Conservation (phyloP, 2,888 invertebrate species). For the Crocallis elinguaria region DNA sequence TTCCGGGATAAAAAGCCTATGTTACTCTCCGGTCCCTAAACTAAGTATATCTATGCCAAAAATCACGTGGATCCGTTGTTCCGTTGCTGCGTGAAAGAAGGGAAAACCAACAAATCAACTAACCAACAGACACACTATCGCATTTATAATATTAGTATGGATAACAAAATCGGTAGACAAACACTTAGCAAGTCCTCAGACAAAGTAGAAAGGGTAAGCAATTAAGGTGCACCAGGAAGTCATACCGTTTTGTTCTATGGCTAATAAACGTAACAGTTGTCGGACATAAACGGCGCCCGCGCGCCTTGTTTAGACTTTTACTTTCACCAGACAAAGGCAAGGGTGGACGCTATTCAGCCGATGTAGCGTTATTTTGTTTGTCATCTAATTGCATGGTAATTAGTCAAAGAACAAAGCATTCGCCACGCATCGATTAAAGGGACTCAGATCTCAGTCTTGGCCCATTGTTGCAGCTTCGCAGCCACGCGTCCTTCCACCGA, state of each 20-base stretch:
- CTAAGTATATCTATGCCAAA: too few species aligned
- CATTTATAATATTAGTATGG: too few species aligned
- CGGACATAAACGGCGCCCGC: slow-evolving; percentile 52
- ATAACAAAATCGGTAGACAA: slow-evolving; percentile 9
- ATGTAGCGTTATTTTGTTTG: slow-evolving; percentile 65
- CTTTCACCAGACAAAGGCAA: slow-evolving; percentile 66
- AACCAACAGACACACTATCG: too few species aligned
- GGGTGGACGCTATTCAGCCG: slow-evolving; percentile 52
- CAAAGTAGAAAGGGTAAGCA: slow-evolving; percentile 21
- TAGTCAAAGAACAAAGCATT: slow-evolving; percentile 52
- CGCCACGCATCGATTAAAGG: slow-evolving; percentile 31
- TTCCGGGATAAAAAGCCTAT: too few species aligned
- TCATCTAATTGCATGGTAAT: slow-evolving; percentile 63
- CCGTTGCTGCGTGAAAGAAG: too few species aligned
- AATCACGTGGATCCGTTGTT: too few species aligned
- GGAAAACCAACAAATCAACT: too few species aligned
- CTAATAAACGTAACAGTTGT: slow-evolving; percentile 43
- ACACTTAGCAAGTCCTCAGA: slow-evolving; percentile 21
- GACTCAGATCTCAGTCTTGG: slow-evolving; percentile 1
- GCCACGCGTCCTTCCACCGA: slow-evolving; percentile 54
- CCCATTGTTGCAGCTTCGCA: slow-evolving; percentile 41
- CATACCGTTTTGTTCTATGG: slow-evolving; percentile 38
- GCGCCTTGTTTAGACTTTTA: slow-evolving; percentile 57
- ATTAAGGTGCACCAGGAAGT: slow-evolving; percentile 38
- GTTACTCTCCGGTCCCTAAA: too few species aligned